Evolutionary conservation across 1,140 invertebrate species (phyloP).

Genomic region (Apocrypta bakeri): DNA sequence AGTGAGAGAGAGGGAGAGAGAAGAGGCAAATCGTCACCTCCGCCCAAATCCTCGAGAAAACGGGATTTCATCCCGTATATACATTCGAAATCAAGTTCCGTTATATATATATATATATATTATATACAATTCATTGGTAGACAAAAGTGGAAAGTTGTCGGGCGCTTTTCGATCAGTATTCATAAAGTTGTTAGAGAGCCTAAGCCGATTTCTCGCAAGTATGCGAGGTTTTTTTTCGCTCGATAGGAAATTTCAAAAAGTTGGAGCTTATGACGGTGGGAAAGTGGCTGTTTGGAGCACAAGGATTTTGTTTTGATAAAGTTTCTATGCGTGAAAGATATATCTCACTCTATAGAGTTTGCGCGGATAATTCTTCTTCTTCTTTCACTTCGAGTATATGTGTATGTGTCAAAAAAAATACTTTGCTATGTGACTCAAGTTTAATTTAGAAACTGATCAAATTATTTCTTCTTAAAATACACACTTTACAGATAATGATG

Average conservation of each 20-base stretch:
- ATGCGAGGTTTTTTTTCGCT: neutral
- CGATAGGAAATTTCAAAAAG: neutral
- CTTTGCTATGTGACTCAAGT: neutral
- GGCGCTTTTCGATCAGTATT: neutral
- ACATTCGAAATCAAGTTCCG: neutral
- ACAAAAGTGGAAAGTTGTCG: neutral
- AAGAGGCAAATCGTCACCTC: conserved; percentile 21
- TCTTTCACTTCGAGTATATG: neutral
- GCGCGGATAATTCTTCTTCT: neutral
- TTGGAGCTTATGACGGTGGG: neutral
- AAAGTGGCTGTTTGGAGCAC: neutral
- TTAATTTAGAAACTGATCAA: neutral
- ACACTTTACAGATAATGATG: too few species aligned
- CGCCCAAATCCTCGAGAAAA: conserved; percentile 24
- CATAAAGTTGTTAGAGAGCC: neutral
- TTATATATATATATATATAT: neutral
- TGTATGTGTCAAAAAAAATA: neutral
- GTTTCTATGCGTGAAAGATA: neutral
- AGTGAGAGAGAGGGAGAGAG: neutral
- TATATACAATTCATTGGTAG: neutral
- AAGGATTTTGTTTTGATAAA: neutral
- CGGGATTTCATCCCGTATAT: neutral
- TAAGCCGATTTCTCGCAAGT: neutral
- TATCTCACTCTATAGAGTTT: too few species aligned
- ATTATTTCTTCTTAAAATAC: neutral